Evolutionary conservation across 2,113 vertebrate genomes (phyloP).

Genomic region (Apistogramma diplotaenia): DNA sequence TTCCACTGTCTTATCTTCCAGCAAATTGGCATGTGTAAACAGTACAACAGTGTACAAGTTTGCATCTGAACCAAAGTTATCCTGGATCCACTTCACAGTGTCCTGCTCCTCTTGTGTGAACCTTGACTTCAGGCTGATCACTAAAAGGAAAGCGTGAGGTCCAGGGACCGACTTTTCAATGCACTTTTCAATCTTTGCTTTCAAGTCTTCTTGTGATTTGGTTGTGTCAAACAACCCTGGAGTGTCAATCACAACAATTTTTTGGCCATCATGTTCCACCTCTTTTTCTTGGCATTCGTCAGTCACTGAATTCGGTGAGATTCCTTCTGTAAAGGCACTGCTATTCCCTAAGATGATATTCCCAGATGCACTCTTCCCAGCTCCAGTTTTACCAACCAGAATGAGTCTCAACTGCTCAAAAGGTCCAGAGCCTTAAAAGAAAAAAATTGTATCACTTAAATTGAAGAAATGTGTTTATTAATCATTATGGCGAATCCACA

Average conservation of each 20-base stretch:
- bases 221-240: conserved; percentile 61
- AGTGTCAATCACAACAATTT: conserved; percentile 51
- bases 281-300: neutral
- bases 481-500: too few species aligned
- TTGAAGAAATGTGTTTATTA: too few species aligned
- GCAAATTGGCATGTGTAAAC: conserved; percentile 56
- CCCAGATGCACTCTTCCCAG: conserved; percentile 24
- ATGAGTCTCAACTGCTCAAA: conserved; percentile 10
- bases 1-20: neutral
- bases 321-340: neutral
- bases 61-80: conserved; percentile 45
- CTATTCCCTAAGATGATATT: conserved; percentile 53
- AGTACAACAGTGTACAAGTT: conserved; percentile 46
- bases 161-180: conserved; percentile 39
- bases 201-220: neutral
- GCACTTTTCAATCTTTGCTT: conserved; percentile 35
- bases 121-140: conserved; percentile 29
- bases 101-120: conserved; percentile 41
- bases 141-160: conserved; percentile 59
- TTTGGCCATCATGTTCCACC: neutral
- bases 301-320: neutral
- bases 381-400: conserved; percentile 41
- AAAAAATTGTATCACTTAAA: neutral
- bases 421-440: neutral
- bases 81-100: conserved; percentile 40